A percentile compares a stretch with the other conserved stretches of the same genome.
These are phyloP conservation scores for Paedocypris sp. DNA, from an alignment of 2,113 vertebrate species.

Conservation along the genomic window DNA sequence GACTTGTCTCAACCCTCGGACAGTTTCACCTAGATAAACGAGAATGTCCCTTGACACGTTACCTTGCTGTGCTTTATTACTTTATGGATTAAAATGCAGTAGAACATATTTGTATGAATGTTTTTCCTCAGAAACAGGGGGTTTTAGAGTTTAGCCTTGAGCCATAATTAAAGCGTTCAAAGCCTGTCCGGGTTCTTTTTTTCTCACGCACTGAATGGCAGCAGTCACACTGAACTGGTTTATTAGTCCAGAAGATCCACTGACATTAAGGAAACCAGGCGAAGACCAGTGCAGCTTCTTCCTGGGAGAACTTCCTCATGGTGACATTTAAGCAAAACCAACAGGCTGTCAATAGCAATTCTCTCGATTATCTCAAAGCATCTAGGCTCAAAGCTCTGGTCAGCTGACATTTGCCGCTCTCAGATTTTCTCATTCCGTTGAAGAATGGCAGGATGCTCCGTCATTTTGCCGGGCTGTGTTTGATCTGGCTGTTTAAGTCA, in stretches of 20 bases:
- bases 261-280: constrained; percentile 38
- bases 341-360: constrained; percentile 24
- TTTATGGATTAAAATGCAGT: no score
- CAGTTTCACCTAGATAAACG: no score
- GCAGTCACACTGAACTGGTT: constrained; percentile 20
- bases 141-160: not conserved
- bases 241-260: constrained; percentile 26
- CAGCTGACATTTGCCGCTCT: constrained; percentile 7
- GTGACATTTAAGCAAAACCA: constrained; percentile 39
- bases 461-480: not conserved
- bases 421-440: not conserved
- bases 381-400: constrained; percentile 7
- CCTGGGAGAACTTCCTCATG: constrained; percentile 18
- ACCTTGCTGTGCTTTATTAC: no score
- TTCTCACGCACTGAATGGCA: constrained; percentile 11
- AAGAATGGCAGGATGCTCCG: not conserved
- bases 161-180: constrained; percentile 21
- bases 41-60: no score
- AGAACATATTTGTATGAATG: no score
- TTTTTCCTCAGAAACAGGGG: not conserved
- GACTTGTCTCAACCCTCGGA: no score
- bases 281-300: constrained; percentile 22
- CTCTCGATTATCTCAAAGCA: constrained; percentile 25
- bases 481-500: constrained; percentile 1
- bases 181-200: constrained; percentile 9